Percentiles rank a stretch among this genome's conserved stretches.
Evolutionary conservation across 2,888 invertebrate genomes (phyloP).

Genomic region (Lysandra coridon): DNA sequence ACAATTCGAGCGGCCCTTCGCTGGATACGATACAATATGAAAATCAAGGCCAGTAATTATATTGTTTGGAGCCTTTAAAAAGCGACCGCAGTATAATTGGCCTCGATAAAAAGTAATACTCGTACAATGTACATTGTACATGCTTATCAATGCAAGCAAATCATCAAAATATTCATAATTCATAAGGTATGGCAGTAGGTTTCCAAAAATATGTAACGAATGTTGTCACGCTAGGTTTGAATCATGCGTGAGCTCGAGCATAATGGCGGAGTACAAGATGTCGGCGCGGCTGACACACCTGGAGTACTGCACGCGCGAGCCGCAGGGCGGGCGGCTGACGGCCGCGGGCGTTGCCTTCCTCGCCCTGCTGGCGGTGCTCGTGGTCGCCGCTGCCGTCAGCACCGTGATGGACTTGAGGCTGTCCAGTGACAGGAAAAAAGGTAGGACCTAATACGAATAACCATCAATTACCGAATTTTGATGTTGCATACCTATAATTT

Average conservation of each 20-base stretch:
- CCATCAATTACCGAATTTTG: background rate
- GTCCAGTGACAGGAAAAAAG: conserved; percentile 59
- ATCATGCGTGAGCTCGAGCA: conserved; percentile 63
- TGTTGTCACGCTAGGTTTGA: conserved; percentile 55
- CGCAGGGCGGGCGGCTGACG: conserved; percentile 43
- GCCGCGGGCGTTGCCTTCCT: conserved; percentile 56
- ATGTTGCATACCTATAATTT: background rate
- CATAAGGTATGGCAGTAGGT: background rate
- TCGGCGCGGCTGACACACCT: conserved; percentile 58
- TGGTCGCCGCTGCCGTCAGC: conserved; percentile 58
- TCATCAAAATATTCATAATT: background rate
- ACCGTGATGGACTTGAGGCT: conserved; percentile 61
- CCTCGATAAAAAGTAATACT: too few species aligned
- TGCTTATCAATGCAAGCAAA: too few species aligned
- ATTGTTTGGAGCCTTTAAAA: too few species aligned
- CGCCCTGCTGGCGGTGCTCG: conserved; percentile 52
- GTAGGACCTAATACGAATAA: conserved; percentile 44
- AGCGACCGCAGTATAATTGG: too few species aligned
- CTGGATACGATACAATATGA: too few species aligned
- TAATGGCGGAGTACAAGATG: conserved; percentile 55
- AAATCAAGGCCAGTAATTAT: too few species aligned
- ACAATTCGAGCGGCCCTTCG: too few species aligned
- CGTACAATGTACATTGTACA: too few species aligned
- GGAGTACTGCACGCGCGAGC: conserved; percentile 59
- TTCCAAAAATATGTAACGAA: too few species aligned